These are phyloP conservation scores for Beroe forskalii DNA, from an alignment of 37 sponge, comb jelly and placozoan genomes.

Conservation along the genomic window DNA sequence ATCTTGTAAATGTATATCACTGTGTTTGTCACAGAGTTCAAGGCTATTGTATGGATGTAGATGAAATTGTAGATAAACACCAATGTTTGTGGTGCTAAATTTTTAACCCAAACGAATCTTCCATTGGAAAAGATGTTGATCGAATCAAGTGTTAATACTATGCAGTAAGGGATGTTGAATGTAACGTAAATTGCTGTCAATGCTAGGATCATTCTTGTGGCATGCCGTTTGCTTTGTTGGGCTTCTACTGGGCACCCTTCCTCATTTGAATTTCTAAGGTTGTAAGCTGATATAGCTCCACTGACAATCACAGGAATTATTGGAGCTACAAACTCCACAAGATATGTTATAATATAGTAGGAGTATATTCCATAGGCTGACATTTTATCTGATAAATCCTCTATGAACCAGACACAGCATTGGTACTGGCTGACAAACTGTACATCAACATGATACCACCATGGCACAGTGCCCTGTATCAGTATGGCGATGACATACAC, in stretches of 20 bases:
- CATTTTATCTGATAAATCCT: background rate
- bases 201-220: slow-evolving; percentile 42
- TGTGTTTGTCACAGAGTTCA: slow-evolving; percentile 28
- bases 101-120: background rate
- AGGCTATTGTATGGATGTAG: slow-evolving; percentile 59
- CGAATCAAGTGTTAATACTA: slow-evolving; percentile 26
- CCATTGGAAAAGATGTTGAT: background rate
- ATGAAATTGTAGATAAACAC: slow-evolving; percentile 34
- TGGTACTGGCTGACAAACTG: background rate
- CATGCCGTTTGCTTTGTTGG: slow-evolving; percentile 2
- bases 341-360: slow-evolving; percentile 23
- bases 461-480: background rate
- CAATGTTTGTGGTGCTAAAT: background rate
- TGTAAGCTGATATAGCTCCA: slow-evolving; percentile 9
- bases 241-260: background rate
- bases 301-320: slow-evolving; percentile 16
- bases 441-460: background rate
- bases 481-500: background rate
- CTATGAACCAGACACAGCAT: slow-evolving; percentile 33
- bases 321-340: slow-evolving; percentile 38
- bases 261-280: slow-evolving; percentile 4
- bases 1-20: slow-evolving; percentile 41
- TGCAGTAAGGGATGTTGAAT: slow-evolving; percentile 56
- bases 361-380: background rate
- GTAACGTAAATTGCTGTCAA: slow-evolving; percentile 15